Evolutionary conservation across 2,797 vertebrate species (phyloP), one percentile per base, ranked within the genome.

Genomic region (Sebastes matsubarae): DNA sequence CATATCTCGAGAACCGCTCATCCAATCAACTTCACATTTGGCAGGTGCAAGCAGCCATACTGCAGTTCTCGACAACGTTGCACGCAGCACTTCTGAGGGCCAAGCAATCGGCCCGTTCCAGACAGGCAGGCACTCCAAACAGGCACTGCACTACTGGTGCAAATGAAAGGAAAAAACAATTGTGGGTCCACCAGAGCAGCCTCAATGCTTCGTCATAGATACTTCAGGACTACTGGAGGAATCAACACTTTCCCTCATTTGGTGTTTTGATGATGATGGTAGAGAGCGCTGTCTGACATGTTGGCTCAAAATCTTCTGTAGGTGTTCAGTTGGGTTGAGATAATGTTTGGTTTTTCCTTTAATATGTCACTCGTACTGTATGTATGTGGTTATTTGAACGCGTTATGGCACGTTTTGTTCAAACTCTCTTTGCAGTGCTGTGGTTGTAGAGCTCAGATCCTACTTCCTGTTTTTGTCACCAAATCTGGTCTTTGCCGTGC

Each of bases 391-490:
- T 68, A 25, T 29, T 75, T 69, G 6, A 68, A 75, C 22, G 65
- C 24, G 67, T 69, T 1, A 30, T 18, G 1, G 2, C 3, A 18
- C 12, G 3, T 22, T 73, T 46, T 16, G 7, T 27, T 69, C 4
- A 13, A n/a, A 32, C 30, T 34, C 11, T 69, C 42, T 68, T 24
- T 68, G 68, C 57, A 78, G 52, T 25, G 34, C 66, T 85, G 74
- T 75, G 81, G 79, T 77, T 71, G 4, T 29, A 57, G n/a, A 82
- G 29, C 52, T 72, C 24, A 79, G n/a, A 68, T 82, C 68, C 42
- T 52, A 57, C 75, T 88, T 91, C 85, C 85, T 90, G 88, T 90
- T 86, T 80, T 84, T 84, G 61, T 52, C 82, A 75, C 66, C 29
- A 71, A 68, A 81, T 81, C 38, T 61, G 10, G 5, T 72, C 24